Evolutionary conservation across 1,140 invertebrate genomes (phyloP).

Genomic region (Zaprionus camerounensis): DNA sequence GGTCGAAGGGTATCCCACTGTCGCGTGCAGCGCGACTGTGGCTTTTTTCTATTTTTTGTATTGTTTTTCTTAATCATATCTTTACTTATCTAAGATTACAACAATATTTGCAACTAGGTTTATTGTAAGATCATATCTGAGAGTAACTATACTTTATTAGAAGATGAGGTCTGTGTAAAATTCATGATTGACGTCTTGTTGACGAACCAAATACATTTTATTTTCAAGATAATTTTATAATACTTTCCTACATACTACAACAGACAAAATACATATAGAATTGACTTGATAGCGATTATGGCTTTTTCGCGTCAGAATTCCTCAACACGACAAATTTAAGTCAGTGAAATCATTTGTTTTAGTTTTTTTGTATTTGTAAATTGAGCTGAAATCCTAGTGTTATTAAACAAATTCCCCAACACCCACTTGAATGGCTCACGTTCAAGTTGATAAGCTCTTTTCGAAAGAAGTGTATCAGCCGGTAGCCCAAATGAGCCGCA

Average conservation of each 20-base stretch:
- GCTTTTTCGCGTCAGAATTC: not conserved
- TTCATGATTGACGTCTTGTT: not conserved
- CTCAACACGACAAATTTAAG: not conserved
- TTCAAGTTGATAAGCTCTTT: constrained; percentile 22
- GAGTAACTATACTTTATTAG: not conserved
- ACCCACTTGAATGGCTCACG: constrained; percentile 24
- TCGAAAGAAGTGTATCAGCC: constrained; percentile 22
- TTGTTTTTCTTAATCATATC: not conserved
- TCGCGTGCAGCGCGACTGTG: too few relatives aligned
- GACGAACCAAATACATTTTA: not conserved
- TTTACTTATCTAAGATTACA: not conserved
- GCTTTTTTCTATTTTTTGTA: too few relatives aligned
- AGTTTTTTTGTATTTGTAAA: not conserved
- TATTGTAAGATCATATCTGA: not conserved
- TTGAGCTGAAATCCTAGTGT: not conserved
- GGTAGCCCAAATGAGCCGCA: not conserved
- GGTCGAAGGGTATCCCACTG: too few relatives aligned
- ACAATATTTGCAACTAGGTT: not conserved
- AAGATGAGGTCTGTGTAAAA: not conserved
- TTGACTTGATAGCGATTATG: not conserved
- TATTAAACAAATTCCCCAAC: constrained; percentile 27
- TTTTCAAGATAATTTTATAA: not conserved
- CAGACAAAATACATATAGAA: not conserved
- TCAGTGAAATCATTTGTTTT: not conserved
- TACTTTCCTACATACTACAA: not conserved